Percentiles rank a stretch among this genome's conserved stretches.
Evolutionary conservation across 2,797 vertebrate genomes (phyloP).

Genomic region (Lacerta bilineata): DNA sequence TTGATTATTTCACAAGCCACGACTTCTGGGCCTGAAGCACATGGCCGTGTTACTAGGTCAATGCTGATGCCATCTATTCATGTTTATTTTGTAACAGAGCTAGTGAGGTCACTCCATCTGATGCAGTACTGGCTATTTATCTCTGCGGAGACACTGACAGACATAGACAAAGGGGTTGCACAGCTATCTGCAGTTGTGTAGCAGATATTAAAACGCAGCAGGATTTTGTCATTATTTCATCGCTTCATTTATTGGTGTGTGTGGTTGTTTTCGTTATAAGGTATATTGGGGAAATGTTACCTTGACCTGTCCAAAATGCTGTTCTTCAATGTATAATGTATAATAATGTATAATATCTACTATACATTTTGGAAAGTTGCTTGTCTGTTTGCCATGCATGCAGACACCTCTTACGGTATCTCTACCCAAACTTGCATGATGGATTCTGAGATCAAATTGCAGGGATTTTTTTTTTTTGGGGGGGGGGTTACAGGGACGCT

Average conservation of each 20-base stretch:
- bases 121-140: conserved; percentile 27
- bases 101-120: background rate
- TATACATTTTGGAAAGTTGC: no score
- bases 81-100: conserved; percentile 44
- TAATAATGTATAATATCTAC: background rate
- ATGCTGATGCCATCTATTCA: conserved; percentile 39
- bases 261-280: no score
- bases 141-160: conserved; percentile 17
- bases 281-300: no score
- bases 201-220: conserved; percentile 41
- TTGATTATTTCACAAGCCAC: conserved; percentile 9
- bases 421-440: no score
- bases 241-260: background rate
- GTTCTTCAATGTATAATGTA: background rate
- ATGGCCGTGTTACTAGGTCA: conserved; percentile 43
- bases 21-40: conserved; percentile 14
- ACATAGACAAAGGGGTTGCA: conserved; percentile 34
- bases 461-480: no score
- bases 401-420: no score
- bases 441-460: no score
- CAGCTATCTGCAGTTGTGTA: conserved; percentile 13
- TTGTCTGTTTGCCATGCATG: no score
- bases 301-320: background rate
- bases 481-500: no score
- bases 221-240: background rate